Conservation (phyloP, 2,113 vertebrate species). For the Catharus bicknelli region DNA sequence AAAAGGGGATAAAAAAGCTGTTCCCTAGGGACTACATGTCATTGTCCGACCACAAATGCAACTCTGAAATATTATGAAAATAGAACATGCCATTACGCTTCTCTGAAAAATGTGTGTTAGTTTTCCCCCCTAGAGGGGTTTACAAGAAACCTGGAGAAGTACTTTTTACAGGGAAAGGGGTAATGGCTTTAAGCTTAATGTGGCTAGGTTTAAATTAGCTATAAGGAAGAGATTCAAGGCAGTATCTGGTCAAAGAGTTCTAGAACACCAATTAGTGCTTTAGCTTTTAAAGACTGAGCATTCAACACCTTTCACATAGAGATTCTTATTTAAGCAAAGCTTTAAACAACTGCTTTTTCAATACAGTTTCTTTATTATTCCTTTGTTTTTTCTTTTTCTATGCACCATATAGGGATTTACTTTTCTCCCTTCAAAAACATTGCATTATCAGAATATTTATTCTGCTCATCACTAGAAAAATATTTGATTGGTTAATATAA, state of each 20-base stretch:
- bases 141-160: background rate
- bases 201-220: background rate
- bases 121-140: background rate
- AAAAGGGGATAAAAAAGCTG: background rate
- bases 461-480: background rate
- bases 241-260: background rate
- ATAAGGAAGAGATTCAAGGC: background rate
- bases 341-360: background rate
- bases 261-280: background rate
- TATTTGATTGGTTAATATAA: background rate
- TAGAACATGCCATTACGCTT: background rate
- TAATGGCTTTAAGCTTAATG: background rate
- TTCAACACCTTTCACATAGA: background rate
- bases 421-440: background rate
- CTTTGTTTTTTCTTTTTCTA: background rate
- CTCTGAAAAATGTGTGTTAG: background rate
- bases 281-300: background rate
- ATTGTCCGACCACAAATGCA: background rate
- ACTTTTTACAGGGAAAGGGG: background rate
- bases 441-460: background rate
- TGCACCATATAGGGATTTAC: background rate
- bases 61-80: background rate
- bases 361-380: background rate
- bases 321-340: background rate
- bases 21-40: background rate